Evolutionary conservation across 2,797 vertebrate genomes (phyloP).

Genomic region (Micropoecilia bifurca): DNA sequence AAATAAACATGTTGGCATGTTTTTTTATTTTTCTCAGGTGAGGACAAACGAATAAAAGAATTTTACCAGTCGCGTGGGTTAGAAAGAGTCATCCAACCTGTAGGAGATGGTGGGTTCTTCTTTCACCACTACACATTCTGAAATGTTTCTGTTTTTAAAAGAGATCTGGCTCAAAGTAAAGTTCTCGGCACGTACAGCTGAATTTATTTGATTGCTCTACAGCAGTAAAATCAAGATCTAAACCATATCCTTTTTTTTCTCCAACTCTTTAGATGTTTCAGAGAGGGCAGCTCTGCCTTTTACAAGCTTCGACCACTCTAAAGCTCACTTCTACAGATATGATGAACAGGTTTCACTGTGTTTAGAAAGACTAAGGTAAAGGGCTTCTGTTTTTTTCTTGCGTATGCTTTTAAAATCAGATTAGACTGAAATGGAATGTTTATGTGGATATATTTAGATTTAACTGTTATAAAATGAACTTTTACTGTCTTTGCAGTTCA

Average conservation of each 20-base stretch:
- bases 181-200: not conserved
- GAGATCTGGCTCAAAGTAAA: not conserved
- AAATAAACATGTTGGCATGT: not conserved
- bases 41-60: conserved; percentile 95
- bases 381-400: not conserved
- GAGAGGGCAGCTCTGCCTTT: conserved; percentile 90
- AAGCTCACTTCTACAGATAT: conserved; percentile 96
- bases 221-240: not conserved
- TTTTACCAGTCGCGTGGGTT: conserved; percentile 97
- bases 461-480: not conserved
- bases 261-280: conserved; percentile 81
- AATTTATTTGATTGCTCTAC: not conserved
- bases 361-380: conserved; percentile 93
- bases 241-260: not conserved
- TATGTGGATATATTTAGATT: not conserved
- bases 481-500: conserved; percentile 72
- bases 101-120: conserved; percentile 83
- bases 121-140: not conserved
- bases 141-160: not conserved
- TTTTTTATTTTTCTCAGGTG: conserved; percentile 78
- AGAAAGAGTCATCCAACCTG: conserved; percentile 90
- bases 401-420: not conserved
- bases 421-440: not conserved
- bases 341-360: conserved; percentile 96
- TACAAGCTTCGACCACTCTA: conserved; percentile 94